A percentile compares a stretch with the other conserved stretches of the same genome.
phyloP scores from a whole-genome alignment of 1,140 invertebrate species.

The Carcinoscorpius rotundicauda region DNA sequence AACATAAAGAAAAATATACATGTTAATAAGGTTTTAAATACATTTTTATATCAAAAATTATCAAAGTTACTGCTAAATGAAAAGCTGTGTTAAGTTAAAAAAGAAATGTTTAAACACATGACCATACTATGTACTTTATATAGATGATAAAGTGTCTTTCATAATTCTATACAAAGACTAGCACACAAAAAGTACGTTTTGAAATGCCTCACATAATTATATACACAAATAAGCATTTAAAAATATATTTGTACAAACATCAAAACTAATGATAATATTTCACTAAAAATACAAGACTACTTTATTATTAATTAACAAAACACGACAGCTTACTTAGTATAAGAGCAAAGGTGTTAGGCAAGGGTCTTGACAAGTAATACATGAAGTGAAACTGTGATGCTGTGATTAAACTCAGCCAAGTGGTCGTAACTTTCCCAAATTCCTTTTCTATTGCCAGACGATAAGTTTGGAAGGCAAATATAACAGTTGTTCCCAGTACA shows the following conservation, averaged over 20 bases:
- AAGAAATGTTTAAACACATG: not conserved
- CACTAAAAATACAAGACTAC: slow-evolving; percentile 6
- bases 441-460: slow-evolving; percentile 38
- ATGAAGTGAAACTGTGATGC: slow-evolving; percentile 94
- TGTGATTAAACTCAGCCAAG: slow-evolving; percentile 73
- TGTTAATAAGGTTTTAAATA: not conserved
- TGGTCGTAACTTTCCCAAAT: slow-evolving; percentile 61
- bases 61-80: not conserved
- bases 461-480: slow-evolving; percentile 58
- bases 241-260: no score
- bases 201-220: not conserved
- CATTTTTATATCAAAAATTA: not conserved
- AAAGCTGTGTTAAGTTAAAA: not conserved
- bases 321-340: slow-evolving; percentile 59
- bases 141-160: not conserved
- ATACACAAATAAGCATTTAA: no score
- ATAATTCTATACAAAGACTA: not conserved
- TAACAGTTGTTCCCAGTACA: slow-evolving; percentile 57
- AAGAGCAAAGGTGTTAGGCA: slow-evolving; percentile 93
- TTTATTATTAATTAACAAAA: not conserved
- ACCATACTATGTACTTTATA: not conserved
- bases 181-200: not conserved
- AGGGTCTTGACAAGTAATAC: slow-evolving; percentile 84
- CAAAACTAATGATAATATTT: no score
- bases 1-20: slow-evolving; percentile 34